These are phyloP conservation scores for Gandaritis pyraliata DNA, from an alignment of 2,888 invertebrate genomes.

Conservation along the genomic window DNA sequence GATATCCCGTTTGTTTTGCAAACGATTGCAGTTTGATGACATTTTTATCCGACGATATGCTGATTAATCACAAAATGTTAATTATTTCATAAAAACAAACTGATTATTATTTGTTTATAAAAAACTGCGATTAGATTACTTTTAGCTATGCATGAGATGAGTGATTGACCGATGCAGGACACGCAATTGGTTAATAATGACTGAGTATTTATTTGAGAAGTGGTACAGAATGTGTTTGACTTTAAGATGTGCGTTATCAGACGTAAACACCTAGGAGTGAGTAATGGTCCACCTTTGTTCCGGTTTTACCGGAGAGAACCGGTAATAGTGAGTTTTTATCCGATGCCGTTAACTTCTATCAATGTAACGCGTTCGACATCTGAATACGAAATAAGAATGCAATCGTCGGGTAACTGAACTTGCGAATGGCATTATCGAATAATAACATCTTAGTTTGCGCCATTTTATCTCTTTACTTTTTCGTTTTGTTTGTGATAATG, in stretches of 20 bases:
- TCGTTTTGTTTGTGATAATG: slow-evolving; percentile 38
- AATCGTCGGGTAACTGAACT: slow-evolving; percentile 58
- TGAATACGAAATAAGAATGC: slow-evolving; percentile 66
- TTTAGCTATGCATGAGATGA: slow-evolving; percentile 30
- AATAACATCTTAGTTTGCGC: slow-evolving; percentile 47
- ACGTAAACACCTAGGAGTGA: slow-evolving; percentile 59
- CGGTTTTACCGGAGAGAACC: slow-evolving; percentile 62
- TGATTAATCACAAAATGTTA: slow-evolving; percentile 12
- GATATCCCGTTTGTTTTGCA: slow-evolving; percentile 59
- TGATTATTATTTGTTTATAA: slow-evolving; percentile 15
- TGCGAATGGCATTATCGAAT: slow-evolving; percentile 50
- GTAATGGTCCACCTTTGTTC: slow-evolving; percentile 62
- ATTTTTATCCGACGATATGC: slow-evolving; percentile 38
- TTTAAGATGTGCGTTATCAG: slow-evolving; percentile 57
- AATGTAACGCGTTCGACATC: slow-evolving; percentile 61
- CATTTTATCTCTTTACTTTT: slow-evolving; percentile 43
- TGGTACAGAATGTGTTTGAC: slow-evolving; percentile 44
- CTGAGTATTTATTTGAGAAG: neutral
- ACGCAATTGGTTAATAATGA: neutral
- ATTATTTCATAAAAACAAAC: slow-evolving; percentile 17
- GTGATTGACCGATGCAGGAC: too few species aligned
- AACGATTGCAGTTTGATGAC: slow-evolving; percentile 39
- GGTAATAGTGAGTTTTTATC: slow-evolving; percentile 65
- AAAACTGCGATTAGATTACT: slow-evolving; percentile 20
- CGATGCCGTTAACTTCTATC: slow-evolving; percentile 64